Percentiles rank a stretch among this genome's conserved stretches.
These are phyloP conservation scores for Lumbricus terrestris DNA, from an alignment of 2,888 invertebrate genomes.

Conservation along the genomic window DNA sequence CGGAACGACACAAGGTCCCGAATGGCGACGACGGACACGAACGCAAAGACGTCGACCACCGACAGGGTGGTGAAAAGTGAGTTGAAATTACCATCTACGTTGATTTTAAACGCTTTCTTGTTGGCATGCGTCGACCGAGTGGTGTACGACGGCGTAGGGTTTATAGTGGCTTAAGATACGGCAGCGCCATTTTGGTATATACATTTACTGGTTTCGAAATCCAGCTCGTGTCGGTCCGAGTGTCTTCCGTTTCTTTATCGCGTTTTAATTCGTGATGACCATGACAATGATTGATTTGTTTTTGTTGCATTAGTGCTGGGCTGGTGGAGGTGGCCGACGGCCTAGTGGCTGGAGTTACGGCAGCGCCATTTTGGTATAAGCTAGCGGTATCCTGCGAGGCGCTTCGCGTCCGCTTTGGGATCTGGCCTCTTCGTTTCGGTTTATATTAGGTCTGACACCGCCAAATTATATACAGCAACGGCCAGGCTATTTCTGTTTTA, in stretches of 20 bases:
- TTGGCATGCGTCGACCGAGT: neutral
- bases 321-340: neutral
- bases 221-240: neutral
- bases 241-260: neutral
- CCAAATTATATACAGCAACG: constrained; percentile 3
- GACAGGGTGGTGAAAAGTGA: constrained; percentile 28
- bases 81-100: constrained; percentile 7
- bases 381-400: neutral
- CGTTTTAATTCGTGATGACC: neutral
- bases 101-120: neutral
- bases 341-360: neutral
- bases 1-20: constrained; percentile 13
- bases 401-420: neutral
- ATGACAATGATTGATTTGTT: neutral
- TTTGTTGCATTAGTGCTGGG: neutral
- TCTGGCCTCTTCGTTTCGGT: neutral
- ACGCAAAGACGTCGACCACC: constrained; percentile 26
- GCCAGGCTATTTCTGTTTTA: neutral
- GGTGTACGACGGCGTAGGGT: neutral
- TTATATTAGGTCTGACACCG: neutral
- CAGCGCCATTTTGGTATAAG: constrained; percentile 16
- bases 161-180: neutral
- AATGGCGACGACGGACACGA: constrained; percentile 29
- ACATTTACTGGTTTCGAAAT: neutral
- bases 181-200: constrained; percentile 12